Evolutionary conservation across 2,888 invertebrate species (phyloP).

Genomic region (Imbricaverruca yamaguchii): DNA sequence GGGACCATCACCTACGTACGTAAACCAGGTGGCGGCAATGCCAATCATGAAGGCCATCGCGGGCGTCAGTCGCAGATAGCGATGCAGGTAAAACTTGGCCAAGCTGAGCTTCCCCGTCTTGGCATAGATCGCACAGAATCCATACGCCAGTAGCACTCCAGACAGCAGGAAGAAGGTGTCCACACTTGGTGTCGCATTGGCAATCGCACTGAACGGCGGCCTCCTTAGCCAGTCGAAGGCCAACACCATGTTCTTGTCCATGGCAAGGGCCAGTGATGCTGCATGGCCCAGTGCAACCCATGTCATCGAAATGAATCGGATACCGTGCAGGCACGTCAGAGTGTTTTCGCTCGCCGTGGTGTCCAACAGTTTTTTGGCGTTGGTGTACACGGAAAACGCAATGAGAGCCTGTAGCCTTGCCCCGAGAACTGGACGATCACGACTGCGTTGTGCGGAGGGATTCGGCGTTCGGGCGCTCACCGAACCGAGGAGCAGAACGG

Average conservation of each 20-base stretch:
- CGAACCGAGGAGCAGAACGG: too few relatives aligned
- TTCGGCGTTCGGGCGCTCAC: neutral
- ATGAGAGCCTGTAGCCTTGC: constrained; percentile 37
- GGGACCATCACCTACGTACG: neutral
- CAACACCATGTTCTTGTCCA: neutral
- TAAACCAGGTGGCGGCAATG: neutral
- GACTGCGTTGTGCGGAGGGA: neutral
- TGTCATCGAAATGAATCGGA: constrained; percentile 32
- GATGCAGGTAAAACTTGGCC: neutral
- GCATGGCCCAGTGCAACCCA: constrained; percentile 34
- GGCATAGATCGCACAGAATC: neutral
- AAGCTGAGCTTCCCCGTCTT: neutral
- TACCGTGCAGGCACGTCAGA: constrained; percentile 31
- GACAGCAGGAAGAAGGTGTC: constrained; percentile 30
- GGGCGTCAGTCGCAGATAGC: constrained; percentile 18
- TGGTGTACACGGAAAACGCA: constrained; percentile 60
- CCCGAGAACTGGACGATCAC: neutral
- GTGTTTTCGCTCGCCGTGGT: neutral
- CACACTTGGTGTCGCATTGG: constrained; percentile 28
- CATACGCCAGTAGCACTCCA: constrained; percentile 28
- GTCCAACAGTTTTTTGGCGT: constrained; percentile 50
- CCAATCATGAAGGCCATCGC: neutral
- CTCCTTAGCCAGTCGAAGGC: neutral
- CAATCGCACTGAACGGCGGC: neutral
- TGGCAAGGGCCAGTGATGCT: too few relatives aligned